Evolutionary conservation across 2,888 invertebrate species (phyloP).

Genomic region (Shargacucullia verbasci): DNA sequence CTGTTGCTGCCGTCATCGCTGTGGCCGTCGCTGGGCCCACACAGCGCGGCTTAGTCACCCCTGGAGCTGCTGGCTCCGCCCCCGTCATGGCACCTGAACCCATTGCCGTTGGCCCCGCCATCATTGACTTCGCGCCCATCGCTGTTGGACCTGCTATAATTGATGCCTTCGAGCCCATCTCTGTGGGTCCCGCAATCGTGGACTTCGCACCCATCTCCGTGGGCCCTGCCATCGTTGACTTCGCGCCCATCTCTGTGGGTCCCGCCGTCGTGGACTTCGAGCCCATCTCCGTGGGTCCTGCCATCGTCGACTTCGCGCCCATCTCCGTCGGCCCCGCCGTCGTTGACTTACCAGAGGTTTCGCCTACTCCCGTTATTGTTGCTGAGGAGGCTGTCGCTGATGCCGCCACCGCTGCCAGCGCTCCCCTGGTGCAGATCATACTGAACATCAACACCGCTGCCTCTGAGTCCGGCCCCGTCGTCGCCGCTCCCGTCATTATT

Average conservation of each 20-base stretch:
- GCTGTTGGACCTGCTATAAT: conserved; percentile 47
- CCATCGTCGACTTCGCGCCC: conserved; percentile 19
- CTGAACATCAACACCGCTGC: conserved; percentile 58
- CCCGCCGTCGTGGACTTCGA: conserved; percentile 49
- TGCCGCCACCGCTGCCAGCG: conserved; percentile 37
- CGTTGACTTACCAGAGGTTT: not conserved
- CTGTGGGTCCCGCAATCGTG: conserved; percentile 46
- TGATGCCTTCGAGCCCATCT: conserved; percentile 14
- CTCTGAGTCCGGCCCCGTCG: conserved; percentile 20
- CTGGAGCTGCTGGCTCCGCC: conserved; percentile 37
- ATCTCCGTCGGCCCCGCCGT: conserved; percentile 14
- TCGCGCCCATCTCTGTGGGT: conserved; percentile 46
- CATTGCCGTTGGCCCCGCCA: conserved; percentile 45
- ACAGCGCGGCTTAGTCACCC: conserved; percentile 42
- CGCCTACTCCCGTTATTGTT: conserved; percentile 20
- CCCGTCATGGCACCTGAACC: conserved; percentile 37
- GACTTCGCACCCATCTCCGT: conserved; percentile 39
- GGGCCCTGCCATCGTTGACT: conserved; percentile 25
- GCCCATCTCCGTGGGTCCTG: conserved; percentile 10
- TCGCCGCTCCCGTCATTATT: conserved; percentile 31
- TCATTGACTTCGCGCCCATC: conserved; percentile 19
- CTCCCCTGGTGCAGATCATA: conserved; percentile 62
- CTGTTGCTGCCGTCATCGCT: conserved; percentile 44
- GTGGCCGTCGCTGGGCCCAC: conserved; percentile 47
- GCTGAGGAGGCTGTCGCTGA: conserved; percentile 1